Percentiles rank a stretch among this genome's conserved stretches.
Evolutionary conservation across 2,797 vertebrate genomes (phyloP).

Genomic region (Hemitrygon akajei): DNA sequence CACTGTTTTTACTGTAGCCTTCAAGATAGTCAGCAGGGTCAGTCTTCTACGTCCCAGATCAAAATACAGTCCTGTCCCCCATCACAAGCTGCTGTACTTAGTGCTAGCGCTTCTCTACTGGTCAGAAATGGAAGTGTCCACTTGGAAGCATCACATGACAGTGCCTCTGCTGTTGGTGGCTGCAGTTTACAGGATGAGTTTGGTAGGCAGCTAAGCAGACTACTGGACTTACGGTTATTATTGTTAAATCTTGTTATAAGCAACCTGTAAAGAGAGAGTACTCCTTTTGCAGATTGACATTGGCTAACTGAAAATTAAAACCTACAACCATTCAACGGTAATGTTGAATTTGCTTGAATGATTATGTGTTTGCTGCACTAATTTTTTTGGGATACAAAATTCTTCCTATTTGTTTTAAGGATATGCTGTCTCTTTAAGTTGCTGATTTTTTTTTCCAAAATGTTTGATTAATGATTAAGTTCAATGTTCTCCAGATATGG

Average conservation of each 20-base stretch:
- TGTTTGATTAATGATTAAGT: neutral
- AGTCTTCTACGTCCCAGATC: constrained; percentile 80
- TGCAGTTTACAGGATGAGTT: constrained; percentile 95
- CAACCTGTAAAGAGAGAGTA: constrained; percentile 10
- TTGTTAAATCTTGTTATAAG: neutral
- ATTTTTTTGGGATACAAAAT: neutral
- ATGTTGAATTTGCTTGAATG: neutral
- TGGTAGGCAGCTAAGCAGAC: constrained; percentile 66
- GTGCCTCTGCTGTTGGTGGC: constrained; percentile 82
- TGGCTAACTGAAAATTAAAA: constrained; percentile 20
- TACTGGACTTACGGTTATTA: neutral
- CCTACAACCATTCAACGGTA: neutral
- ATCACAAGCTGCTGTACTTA: constrained; percentile 90
- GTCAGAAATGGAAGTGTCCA: constrained; percentile 97
- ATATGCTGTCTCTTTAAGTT: constrained; percentile 29
- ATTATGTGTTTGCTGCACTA: neutral
- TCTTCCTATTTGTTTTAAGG: neutral
- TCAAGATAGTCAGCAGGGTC: constrained; percentile 96
- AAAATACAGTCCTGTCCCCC: constrained; percentile 85
- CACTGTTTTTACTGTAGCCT: constrained; percentile 79
- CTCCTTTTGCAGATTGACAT: neutral
- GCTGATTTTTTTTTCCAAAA: neutral
- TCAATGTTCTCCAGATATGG: neutral
- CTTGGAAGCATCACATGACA: constrained; percentile 92
- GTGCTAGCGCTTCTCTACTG: constrained; percentile 95